Evolutionary conservation across 2,797 vertebrate species (phyloP).

Genomic region (Microtus obscurus): DNA sequence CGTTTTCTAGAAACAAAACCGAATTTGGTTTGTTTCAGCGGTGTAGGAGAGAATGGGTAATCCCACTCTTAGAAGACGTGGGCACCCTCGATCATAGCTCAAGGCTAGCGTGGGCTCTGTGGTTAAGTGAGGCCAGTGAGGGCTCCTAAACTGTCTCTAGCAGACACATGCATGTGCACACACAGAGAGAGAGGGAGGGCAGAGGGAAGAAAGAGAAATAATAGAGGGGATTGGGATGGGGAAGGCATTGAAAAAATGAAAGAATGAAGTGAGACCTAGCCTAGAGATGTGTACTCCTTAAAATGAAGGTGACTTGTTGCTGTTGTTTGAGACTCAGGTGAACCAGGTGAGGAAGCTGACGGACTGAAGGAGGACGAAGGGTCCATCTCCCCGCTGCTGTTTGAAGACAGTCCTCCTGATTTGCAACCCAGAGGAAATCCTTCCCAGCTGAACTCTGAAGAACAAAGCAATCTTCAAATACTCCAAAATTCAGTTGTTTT

Average conservation of each 20-base stretch:
- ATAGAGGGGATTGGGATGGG: neutral
- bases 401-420: constrained; percentile 91
- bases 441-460: constrained; percentile 64
- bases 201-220: too few species aligned
- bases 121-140: neutral
- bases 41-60: neutral
- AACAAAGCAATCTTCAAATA: constrained; percentile 70
- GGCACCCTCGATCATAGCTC: neutral
- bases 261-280: neutral
- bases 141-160: neutral
- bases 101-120: neutral
- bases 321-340: constrained; percentile 76
- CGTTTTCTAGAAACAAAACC: constrained; percentile 46
- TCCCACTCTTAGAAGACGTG: neutral
- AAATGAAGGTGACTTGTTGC: constrained; percentile 34
- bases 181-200: neutral
- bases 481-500: constrained; percentile 89
- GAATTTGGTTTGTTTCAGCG: constrained; percentile 36
- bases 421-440: constrained; percentile 49
- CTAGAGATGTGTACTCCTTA: constrained; percentile 20
- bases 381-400: constrained; percentile 92
- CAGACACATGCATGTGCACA: neutral
- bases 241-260: neutral
- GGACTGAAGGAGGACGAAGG: constrained; percentile 52
- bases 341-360: constrained; percentile 65